Base-by-base conservation (phyloP, 2,797 vertebrate genomes). In the Pelodytes ibericus region DNA sequence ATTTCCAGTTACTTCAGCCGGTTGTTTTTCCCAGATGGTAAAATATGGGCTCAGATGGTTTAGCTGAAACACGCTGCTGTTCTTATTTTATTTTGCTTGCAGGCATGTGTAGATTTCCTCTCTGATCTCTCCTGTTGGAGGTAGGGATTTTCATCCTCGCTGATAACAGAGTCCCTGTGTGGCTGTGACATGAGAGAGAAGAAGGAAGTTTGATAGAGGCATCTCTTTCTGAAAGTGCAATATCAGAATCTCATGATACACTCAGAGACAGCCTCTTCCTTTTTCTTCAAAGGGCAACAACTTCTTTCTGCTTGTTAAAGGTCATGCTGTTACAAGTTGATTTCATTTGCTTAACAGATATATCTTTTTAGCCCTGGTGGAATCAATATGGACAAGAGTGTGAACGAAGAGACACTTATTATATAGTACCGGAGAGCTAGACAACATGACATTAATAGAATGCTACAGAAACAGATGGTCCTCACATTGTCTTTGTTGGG, bases 51-150 rank as follows among this genome's bases (percentile, higher is more conserved):
- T 72, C 75, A 78, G 75, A 71, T 78, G 75, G 75, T 51, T 47
- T 47, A 64, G 41, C 62, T 18, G 69, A 31, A 72, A 30, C 63
- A 68, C 25, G 51, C 76, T 73, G 76, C 63, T 67, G 76, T 72
- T 73, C 71, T 63, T 41, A 78, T 78, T 71, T 79, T 68, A 79
- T 79, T 62, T 73, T 62, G 70, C 76, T 73, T 63, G 76, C 76
- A 79, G 76, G 63, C 76, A 73, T 73, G 70, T 67, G 63, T 44
- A 31, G 76, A 73, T 72, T 61, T 57, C 63, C 56, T 31, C 71
- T 78, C 64, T 79, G 76, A 79, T 79, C 76, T 78, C 71, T 65
- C 31, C 56, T 79, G 70, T 73, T 72, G 76, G 70, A 79, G 76
- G 76, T 79, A 79, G 56, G 71, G 70, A 79, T 79, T 73, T 63